Conservation (phyloP, 2,888 invertebrate genomes). For the Tetramorium bicarinatum region DNA sequence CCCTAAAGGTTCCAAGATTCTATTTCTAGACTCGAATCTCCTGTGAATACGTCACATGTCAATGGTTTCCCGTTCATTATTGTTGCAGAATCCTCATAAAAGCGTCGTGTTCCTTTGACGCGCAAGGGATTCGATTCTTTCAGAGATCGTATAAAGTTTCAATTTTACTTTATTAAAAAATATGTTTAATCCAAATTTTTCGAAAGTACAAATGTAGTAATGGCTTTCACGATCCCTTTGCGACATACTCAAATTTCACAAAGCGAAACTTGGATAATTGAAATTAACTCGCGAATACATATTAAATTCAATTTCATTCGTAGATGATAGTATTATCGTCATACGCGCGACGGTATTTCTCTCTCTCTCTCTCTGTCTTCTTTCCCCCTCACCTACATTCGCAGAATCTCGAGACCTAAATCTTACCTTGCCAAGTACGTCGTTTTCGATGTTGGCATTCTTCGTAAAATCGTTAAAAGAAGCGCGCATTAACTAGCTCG, state of each 20-base stretch:
- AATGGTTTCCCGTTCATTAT: not conserved
- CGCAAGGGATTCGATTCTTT: not conserved
- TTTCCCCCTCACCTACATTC: not conserved
- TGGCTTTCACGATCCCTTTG: not conserved
- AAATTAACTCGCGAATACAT: not conserved
- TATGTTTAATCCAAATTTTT: not conserved
- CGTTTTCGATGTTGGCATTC: not conserved
- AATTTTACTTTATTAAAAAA: not conserved
- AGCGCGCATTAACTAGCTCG: not conserved
- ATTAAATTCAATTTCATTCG: too few species aligned
- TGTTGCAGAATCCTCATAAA: not conserved
- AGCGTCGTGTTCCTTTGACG: not conserved
- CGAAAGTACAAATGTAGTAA: not conserved
- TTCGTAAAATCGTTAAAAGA: slow-evolving; percentile 3
- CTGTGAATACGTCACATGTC: not conserved
- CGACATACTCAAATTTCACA: not conserved
- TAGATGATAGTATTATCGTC: too few species aligned
- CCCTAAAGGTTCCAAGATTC: not conserved
- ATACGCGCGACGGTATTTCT: too few species aligned
- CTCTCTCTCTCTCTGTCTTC: not conserved
- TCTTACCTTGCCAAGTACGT: slow-evolving; percentile 20
- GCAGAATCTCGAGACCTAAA: slow-evolving; percentile 47
- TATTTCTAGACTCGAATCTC: not conserved
- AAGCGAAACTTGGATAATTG: not conserved
- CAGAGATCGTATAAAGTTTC: not conserved